Evolutionary conservation across 2,113 vertebrate genomes (phyloP).

Genomic region (Esox niger): DNA sequence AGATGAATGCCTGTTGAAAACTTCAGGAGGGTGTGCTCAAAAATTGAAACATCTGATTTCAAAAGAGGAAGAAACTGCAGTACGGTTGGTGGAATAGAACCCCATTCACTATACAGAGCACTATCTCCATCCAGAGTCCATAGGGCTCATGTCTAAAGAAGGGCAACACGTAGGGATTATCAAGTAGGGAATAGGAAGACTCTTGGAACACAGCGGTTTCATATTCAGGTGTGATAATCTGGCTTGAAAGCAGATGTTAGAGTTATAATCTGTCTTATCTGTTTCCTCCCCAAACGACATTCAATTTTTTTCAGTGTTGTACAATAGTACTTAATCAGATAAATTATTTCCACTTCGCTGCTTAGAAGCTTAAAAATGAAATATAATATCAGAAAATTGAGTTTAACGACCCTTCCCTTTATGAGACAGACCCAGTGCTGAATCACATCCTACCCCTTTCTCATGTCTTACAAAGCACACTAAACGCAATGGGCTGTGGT

Average conservation of each 20-base stretch:
- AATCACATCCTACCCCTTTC: no score
- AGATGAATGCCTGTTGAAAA: constrained; percentile 45
- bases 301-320: constrained; percentile 42
- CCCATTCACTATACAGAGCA: no score
- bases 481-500: no score
- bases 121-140: no score
- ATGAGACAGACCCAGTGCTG: constrained; percentile 47
- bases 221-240: constrained; percentile 57
- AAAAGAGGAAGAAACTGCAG: neutral
- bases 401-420: constrained; percentile 68
- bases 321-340: constrained; percentile 51
- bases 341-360: constrained; percentile 39
- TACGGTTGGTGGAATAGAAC: no score
- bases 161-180: no score
- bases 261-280: constrained; percentile 53
- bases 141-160: no score
- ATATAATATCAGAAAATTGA: constrained; percentile 67
- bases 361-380: constrained; percentile 55
- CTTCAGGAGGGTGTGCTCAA: constrained; percentile 40
- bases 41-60: constrained; percentile 44
- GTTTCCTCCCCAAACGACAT: constrained; percentile 29
- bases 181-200: no score
- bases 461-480: no score
- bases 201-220: constrained; percentile 20
- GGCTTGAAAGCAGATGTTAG: constrained; percentile 50